Percentiles rank a stretch among this genome's conserved stretches.
Evolutionary conservation across 2,113 vertebrate species (phyloP).

Genomic region (Ahaetulla prasina): DNA sequence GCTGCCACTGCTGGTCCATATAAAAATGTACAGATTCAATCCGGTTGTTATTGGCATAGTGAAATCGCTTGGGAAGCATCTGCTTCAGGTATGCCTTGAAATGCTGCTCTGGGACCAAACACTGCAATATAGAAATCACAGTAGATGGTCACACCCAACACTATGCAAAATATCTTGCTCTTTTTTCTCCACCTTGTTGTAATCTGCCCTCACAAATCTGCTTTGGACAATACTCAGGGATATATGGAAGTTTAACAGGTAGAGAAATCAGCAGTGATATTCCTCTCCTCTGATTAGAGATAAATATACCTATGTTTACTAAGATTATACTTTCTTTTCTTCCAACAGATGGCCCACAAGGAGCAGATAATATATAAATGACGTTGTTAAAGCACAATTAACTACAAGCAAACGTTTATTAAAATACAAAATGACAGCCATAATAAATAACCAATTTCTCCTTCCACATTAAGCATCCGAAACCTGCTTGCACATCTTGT

Average conservation of each 20-base stretch:
- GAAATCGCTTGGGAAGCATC: slow-evolving; percentile 89
- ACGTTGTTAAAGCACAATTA: background rate
- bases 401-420: background rate
- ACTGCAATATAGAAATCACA: slow-evolving; percentile 69
- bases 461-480: background rate
- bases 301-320: background rate
- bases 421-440: background rate
- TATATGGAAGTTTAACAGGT: background rate
- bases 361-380: background rate
- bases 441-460: background rate
- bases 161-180: background rate
- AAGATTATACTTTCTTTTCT: background rate
- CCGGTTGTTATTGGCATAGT: slow-evolving; percentile 83
- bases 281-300: background rate
- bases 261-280: background rate
- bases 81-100: slow-evolving; percentile 91
- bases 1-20: slow-evolving; percentile 86
- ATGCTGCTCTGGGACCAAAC: slow-evolving; percentile 77
- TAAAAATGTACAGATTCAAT: slow-evolving; percentile 89
- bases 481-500: background rate
- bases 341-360: background rate
- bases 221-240: background rate
- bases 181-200: background rate
- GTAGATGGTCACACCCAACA: background rate
- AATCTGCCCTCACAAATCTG: background rate